Conservation (phyloP, 2,888 invertebrate genomes). For the Patella pellucida region DNA sequence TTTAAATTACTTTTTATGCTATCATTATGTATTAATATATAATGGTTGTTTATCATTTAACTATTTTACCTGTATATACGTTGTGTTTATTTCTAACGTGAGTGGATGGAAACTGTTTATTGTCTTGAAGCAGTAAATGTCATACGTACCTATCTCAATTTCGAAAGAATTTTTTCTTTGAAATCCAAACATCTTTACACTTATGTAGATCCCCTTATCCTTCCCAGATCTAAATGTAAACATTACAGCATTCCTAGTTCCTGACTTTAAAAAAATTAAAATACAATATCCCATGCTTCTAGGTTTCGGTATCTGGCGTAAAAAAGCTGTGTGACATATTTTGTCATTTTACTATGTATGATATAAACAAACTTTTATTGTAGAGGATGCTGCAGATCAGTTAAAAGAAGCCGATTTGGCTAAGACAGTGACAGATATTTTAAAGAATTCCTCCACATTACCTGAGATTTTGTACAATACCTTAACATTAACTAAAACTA, state of each 20-base stretch:
- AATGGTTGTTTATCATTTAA: too few relatives aligned
- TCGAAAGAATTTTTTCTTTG: too few relatives aligned
- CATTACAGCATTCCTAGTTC: neutral
- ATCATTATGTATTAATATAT: too few relatives aligned
- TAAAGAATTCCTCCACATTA: conserved; percentile 51
- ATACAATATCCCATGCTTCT: too few relatives aligned
- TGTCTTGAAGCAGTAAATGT: neutral
- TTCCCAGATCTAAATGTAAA: too few relatives aligned
- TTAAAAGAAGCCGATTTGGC: conserved; percentile 58
- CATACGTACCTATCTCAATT: neutral
- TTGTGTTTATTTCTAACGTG: neutral
- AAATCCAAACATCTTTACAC: too few relatives aligned
- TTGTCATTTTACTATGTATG: neutral
- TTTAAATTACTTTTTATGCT: too few relatives aligned
- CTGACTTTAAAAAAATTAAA: too few relatives aligned
- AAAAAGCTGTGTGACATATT: too few relatives aligned
- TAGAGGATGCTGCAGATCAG: conserved; percentile 56
- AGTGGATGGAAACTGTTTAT: neutral
- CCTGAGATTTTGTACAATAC: conserved; percentile 65
- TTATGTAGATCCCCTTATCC: too few relatives aligned
- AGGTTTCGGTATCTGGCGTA: too few relatives aligned
- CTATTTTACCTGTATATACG: too few relatives aligned
- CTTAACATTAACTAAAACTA: conserved; percentile 55
- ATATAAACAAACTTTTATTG: conserved; percentile 4
- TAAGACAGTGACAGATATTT: conserved; percentile 51